Conservation (phyloP, 2,797 vertebrate genomes). For the Trematomus bernacchii region DNA sequence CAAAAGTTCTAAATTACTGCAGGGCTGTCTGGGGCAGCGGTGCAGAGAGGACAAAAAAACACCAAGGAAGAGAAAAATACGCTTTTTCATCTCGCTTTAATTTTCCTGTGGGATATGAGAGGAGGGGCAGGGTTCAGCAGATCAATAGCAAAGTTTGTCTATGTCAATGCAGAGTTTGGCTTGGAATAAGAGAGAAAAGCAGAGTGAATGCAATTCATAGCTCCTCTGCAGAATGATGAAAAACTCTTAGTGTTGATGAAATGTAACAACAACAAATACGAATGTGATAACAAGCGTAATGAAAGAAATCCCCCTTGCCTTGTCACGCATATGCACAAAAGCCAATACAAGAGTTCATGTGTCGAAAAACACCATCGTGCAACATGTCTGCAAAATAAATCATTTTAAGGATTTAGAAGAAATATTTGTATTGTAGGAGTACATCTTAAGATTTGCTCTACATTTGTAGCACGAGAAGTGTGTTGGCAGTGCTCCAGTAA, state of each 20-base stretch:
- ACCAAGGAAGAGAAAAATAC: slow-evolving; percentile 45
- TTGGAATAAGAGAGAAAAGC: slow-evolving; percentile 49
- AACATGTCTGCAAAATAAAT: background rate
- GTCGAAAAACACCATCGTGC: background rate
- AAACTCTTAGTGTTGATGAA: slow-evolving; percentile 6
- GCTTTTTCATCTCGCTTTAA: slow-evolving; percentile 66
- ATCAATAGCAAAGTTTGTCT: slow-evolving; percentile 77
- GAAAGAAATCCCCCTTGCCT: background rate
- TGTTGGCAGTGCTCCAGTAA: background rate
- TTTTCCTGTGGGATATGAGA: slow-evolving; percentile 68
- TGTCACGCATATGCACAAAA: background rate
- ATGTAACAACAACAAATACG: background rate
- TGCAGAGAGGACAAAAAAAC: slow-evolving; percentile 65
- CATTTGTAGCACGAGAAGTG: background rate
- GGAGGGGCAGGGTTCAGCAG: slow-evolving; percentile 46
- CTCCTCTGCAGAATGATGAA: slow-evolving; percentile 33
- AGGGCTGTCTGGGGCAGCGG: slow-evolving; percentile 71
- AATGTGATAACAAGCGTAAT: background rate
- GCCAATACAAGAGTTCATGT: background rate
- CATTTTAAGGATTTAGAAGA: background rate
- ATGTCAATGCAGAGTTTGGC: slow-evolving; percentile 60
- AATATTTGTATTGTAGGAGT: background rate
- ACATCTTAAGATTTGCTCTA: slow-evolving; percentile 9
- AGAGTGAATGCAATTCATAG: slow-evolving; percentile 40
- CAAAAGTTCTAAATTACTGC: slow-evolving; percentile 70